Conservation (phyloP, 2,113 vertebrate genomes). For the Planiliza haematocheilus region DNA sequence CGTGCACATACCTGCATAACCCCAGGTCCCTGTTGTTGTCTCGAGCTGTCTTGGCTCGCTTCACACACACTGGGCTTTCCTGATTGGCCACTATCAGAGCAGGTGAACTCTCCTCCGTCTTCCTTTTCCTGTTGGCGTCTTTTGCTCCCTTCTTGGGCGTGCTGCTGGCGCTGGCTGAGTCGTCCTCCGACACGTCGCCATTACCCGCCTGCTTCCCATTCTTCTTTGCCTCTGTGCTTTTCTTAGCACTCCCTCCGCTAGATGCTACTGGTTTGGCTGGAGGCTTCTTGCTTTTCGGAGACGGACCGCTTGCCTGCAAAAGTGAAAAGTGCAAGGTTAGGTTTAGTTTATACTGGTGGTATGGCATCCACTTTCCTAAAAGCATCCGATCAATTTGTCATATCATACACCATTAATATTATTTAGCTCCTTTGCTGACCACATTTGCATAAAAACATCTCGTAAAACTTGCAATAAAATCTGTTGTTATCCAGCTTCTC, state of each 20-base stretch:
- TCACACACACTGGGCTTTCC: slow-evolving; percentile 87
- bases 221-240: slow-evolving; percentile 89
- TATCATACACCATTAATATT: slow-evolving; percentile 11
- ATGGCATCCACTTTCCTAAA: background rate
- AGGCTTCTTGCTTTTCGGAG: slow-evolving; percentile 93
- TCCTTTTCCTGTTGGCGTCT: slow-evolving; percentile 90
- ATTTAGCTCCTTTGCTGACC: background rate
- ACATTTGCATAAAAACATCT: slow-evolving; percentile 20
- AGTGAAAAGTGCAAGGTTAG: slow-evolving; percentile 35
- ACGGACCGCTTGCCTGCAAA: slow-evolving; percentile 93
- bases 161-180: slow-evolving; percentile 87
- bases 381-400: slow-evolving; percentile 10
- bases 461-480: slow-evolving; percentile 19
- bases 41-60: slow-evolving; percentile 89
- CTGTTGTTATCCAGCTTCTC: slow-evolving; percentile 1
- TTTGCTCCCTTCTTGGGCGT: slow-evolving; percentile 91
- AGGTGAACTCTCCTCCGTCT: slow-evolving; percentile 88
- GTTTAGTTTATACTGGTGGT: background rate
- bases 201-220: slow-evolving; percentile 86
- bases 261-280: slow-evolving; percentile 80
- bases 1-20: slow-evolving; percentile 89
- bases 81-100: slow-evolving; percentile 82
- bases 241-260: slow-evolving; percentile 80
- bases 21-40: slow-evolving; percentile 95
- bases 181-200: slow-evolving; percentile 90